phyloP scores from a whole-genome alignment of 2,888 invertebrate genomes.

The Zeuzera pyrina region DNA sequence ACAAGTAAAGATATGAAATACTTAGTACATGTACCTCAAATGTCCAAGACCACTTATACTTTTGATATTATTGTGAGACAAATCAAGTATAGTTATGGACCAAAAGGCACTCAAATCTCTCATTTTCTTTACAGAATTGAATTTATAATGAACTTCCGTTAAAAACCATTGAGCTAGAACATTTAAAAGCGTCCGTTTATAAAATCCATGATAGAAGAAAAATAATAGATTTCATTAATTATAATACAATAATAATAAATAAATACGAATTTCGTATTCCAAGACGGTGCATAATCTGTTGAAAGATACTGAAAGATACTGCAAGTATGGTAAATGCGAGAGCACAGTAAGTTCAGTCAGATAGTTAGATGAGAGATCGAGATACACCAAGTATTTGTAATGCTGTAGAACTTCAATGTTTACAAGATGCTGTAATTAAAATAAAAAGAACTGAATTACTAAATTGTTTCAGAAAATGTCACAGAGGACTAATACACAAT shows the following conservation, averaged over 20 bases:
- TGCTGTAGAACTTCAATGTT: slow-evolving; percentile 65
- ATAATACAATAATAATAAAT: not conserved
- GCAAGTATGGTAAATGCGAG: slow-evolving; percentile 67
- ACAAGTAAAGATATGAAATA: not conserved
- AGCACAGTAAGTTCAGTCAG: slow-evolving; percentile 65
- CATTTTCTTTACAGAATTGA: slow-evolving; percentile 68
- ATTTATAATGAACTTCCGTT: slow-evolving; percentile 73
- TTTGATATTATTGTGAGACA: slow-evolving; percentile 75
- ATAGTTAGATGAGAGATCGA: slow-evolving; percentile 73
- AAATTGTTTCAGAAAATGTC: not conserved
- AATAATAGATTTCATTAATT: not conserved
- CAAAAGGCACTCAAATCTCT: slow-evolving; percentile 71
- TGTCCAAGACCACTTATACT: slow-evolving; percentile 66
- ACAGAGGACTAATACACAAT: not conserved
- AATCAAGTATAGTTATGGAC: slow-evolving; percentile 74
- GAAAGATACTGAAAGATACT: slow-evolving; percentile 69
- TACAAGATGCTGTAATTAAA: slow-evolving; percentile 43
- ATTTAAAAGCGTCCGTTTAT: too few species aligned
- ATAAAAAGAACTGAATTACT: too few species aligned
- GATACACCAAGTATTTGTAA: slow-evolving; percentile 73
- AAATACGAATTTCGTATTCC: slow-evolving; percentile 68
- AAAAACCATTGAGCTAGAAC: slow-evolving; percentile 73
- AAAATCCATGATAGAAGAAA: not conserved
- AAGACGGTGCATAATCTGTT: slow-evolving; percentile 67
- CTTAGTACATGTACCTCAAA: slow-evolving; percentile 47